phyloP scores from a whole-genome alignment of 92 coral and sea anemone species.

The Siderastrea radians region DNA sequence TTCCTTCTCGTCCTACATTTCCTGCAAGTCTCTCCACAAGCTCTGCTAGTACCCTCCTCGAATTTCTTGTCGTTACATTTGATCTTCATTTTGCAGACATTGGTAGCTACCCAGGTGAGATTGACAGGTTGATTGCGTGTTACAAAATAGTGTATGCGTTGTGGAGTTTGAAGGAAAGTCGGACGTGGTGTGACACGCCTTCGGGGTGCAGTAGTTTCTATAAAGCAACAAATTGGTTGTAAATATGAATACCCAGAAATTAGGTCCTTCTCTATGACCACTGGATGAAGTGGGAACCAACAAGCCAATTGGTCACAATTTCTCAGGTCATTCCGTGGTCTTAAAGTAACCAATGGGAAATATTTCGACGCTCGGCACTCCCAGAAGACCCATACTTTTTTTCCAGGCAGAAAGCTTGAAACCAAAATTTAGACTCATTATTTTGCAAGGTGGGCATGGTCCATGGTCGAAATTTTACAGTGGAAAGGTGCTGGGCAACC shows the following conservation, averaged over 20 bases:
- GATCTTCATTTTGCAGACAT: slow-evolving; percentile 31
- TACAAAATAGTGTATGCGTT: slow-evolving; percentile 6
- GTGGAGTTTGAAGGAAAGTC: slow-evolving; percentile 6
- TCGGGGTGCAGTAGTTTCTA: not conserved
- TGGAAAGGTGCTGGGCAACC: too few relatives aligned
- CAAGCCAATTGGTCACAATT: too few relatives aligned
- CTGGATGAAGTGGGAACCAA: too few relatives aligned
- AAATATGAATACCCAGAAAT: not conserved
- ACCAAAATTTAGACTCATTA: too few relatives aligned
- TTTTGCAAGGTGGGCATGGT: too few relatives aligned
- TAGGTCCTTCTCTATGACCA: too few relatives aligned
- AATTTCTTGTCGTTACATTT: slow-evolving; percentile 22
- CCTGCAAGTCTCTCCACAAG: slow-evolving; percentile 20
- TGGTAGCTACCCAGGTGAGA: slow-evolving; percentile 11
- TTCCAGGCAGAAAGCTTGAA: too few relatives aligned
- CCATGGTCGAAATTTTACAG: too few relatives aligned
- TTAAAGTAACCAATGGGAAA: too few relatives aligned
- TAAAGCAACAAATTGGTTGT: not conserved
- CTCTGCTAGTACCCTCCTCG: not conserved
- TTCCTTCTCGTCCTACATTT: not conserved
- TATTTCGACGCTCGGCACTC: too few relatives aligned
- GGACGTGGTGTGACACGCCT: not conserved
- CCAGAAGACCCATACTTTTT: too few relatives aligned
- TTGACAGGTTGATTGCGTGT: not conserved
- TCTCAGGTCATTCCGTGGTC: too few relatives aligned